Percentiles rank a stretch among this genome's conserved stretches.
phyloP scores from a whole-genome alignment of 2,113 vertebrate species.

The Corythoichthys haematopterus region DNA sequence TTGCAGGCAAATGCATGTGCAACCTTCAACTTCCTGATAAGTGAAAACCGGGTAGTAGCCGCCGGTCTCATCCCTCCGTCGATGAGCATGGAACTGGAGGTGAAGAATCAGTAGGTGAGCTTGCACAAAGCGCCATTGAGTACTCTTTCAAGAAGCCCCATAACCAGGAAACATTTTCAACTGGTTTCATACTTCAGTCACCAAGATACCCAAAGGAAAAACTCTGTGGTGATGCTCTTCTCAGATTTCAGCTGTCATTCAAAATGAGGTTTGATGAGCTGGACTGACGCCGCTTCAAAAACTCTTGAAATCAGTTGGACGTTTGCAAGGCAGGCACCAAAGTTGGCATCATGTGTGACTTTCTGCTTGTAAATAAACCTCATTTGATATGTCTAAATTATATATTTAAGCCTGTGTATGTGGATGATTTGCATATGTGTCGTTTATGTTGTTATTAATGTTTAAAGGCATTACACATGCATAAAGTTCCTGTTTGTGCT shows the following conservation, averaged over 20 bases:
- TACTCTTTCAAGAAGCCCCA: conserved; percentile 13
- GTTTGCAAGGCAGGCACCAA: background rate
- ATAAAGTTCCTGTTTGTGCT: background rate
- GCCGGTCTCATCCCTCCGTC: conserved; percentile 87
- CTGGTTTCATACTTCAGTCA: background rate
- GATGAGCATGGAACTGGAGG: conserved; percentile 33
- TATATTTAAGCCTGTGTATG: conserved; percentile 4
- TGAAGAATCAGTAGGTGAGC: conserved; percentile 30
- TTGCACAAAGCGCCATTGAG: background rate
- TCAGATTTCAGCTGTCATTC: background rate
- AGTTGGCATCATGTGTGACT: conserved; percentile 5
- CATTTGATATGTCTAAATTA: conserved; percentile 9
- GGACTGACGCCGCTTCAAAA: background rate
- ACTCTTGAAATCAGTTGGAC: background rate
- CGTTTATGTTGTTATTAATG: background rate
- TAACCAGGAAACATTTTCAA: background rate
- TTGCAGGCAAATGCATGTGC: conserved; percentile 89
- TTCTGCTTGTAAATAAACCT: conserved; percentile 20
- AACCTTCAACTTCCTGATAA: conserved; percentile 90
- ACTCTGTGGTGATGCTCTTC: background rate
- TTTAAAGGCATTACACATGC: background rate
- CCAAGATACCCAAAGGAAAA: conserved; percentile 14
- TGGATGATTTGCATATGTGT: background rate
- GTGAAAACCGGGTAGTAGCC: conserved; percentile 76
- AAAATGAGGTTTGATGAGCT: background rate